Conservation (phyloP, 2,113 vertebrate species). For the Proterorhinus semilunaris region DNA sequence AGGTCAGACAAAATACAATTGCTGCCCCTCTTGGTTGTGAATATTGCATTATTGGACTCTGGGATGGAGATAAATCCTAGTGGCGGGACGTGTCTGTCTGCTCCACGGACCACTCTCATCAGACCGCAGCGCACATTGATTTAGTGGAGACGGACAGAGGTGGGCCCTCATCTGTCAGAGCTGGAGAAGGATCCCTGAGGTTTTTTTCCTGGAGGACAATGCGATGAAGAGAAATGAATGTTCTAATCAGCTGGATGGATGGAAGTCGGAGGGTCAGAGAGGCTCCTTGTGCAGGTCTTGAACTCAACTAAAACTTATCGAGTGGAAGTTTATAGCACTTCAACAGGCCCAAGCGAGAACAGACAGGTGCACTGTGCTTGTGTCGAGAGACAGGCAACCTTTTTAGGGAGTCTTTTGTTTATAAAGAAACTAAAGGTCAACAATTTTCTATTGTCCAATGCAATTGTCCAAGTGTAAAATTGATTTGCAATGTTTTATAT, state of each 20-base stretch:
- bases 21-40: conserved; percentile 23
- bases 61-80: conserved; percentile 10
- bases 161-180: conserved; percentile 45
- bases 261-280: conserved; percentile 17
- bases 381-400: neutral
- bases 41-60: conserved; percentile 24
- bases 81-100: conserved; percentile 43
- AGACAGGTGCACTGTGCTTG: neutral
- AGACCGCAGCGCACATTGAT: conserved; percentile 26
- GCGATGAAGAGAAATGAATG: conserved; percentile 31
- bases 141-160: conserved; percentile 20
- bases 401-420: conserved; percentile 2
- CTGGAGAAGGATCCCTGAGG: conserved; percentile 19
- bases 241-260: conserved; percentile 29
- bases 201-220: conserved; percentile 20
- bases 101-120: conserved; percentile 33
- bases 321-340: conserved; percentile 10
- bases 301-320: conserved; percentile 19
- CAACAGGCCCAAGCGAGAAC: neutral
- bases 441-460: neutral
- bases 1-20: neutral
- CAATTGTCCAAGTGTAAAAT: neutral
- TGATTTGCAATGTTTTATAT: neutral
- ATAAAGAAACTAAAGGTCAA: conserved; percentile 2
- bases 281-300: neutral